phyloP scores from a whole-genome alignment of 2,113 vertebrate genomes.

The Bos indicus region DNA sequence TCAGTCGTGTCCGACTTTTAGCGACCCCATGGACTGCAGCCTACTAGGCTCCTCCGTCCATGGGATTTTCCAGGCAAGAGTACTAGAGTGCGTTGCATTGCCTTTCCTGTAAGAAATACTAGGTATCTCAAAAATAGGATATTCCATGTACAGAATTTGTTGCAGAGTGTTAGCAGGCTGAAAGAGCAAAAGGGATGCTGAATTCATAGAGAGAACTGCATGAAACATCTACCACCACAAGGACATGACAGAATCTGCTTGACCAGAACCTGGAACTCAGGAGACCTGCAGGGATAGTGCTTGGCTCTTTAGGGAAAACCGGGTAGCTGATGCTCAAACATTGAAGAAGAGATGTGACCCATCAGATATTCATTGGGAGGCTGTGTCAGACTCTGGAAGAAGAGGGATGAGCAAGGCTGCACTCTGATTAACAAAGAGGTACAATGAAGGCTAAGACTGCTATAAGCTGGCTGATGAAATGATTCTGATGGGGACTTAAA shows the following conservation, averaged over 20 bases:
- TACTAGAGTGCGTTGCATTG: not conserved
- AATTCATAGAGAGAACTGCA: not conserved
- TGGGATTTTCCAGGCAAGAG: not conserved
- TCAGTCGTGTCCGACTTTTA: fast-evolving
- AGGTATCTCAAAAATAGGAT: not conserved
- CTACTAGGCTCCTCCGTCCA: not conserved
- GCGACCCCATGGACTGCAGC: not conserved
- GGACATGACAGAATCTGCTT: not conserved
- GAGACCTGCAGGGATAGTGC: not conserved
- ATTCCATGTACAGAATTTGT: not conserved
- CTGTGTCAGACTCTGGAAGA: not conserved
- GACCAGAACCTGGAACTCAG: not conserved
- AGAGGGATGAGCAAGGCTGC: not conserved
- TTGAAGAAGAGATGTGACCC: not conserved
- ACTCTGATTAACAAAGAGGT: not conserved
- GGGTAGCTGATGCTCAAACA: not conserved
- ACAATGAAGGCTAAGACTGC: not conserved
- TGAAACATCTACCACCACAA: not conserved
- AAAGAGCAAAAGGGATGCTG: not conserved
- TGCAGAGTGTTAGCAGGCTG: not conserved
- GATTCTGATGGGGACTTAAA: not conserved
- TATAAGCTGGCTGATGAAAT: not conserved
- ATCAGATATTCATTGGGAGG: not conserved
- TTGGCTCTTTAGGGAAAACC: not conserved
- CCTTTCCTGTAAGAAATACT: not conserved